A percentile compares a stretch with the other conserved stretches of the same genome.
These are phyloP conservation scores for Zaprionus ghesquierei DNA, from an alignment of 1,140 invertebrate species.

Conservation along the genomic window DNA sequence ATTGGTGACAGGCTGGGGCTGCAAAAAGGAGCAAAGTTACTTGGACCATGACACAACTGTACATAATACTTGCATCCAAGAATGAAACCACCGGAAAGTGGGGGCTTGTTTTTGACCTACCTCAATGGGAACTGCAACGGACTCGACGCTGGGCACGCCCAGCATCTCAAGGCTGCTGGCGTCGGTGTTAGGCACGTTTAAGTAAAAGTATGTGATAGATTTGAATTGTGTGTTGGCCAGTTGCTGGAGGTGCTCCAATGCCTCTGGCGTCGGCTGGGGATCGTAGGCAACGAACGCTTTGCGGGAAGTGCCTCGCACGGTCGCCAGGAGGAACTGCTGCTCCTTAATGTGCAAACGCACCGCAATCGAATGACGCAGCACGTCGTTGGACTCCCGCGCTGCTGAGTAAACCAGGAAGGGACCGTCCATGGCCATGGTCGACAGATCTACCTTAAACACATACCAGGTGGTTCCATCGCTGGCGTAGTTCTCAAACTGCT, in stretches of 20 bases:
- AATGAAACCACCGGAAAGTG: neutral
- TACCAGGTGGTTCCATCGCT: constrained; percentile 87
- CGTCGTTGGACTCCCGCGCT: constrained; percentile 84
- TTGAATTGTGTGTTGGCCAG: constrained; percentile 69
- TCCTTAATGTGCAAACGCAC: constrained; percentile 70
- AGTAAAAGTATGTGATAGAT: constrained; percentile 85
- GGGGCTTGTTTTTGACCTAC: constrained; percentile 1
- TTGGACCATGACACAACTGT: constrained; percentile 7
- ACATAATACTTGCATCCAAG: constrained; percentile 26
- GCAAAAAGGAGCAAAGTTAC: constrained; percentile 15
- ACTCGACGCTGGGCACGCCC: constrained; percentile 84
- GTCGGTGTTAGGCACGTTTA: constrained; percentile 85
- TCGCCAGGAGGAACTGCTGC: constrained; percentile 65
- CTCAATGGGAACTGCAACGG: constrained; percentile 21
- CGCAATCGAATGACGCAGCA: constrained; percentile 85
- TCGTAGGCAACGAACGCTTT: constrained; percentile 74
- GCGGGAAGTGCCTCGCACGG: constrained; percentile 71
- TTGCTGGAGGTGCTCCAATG: constrained; percentile 63
- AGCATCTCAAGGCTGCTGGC: constrained; percentile 84
- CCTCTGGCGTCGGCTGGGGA: constrained; percentile 55
- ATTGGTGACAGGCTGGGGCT: constrained; percentile 16
- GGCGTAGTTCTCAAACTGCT: constrained; percentile 87
- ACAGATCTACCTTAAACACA: constrained; percentile 86
- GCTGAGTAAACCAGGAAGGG: constrained; percentile 86
- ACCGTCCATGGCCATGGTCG: constrained; percentile 86